Conservation (phyloP, 2,888 invertebrate species). For the Abrostola triplasia region DNA sequence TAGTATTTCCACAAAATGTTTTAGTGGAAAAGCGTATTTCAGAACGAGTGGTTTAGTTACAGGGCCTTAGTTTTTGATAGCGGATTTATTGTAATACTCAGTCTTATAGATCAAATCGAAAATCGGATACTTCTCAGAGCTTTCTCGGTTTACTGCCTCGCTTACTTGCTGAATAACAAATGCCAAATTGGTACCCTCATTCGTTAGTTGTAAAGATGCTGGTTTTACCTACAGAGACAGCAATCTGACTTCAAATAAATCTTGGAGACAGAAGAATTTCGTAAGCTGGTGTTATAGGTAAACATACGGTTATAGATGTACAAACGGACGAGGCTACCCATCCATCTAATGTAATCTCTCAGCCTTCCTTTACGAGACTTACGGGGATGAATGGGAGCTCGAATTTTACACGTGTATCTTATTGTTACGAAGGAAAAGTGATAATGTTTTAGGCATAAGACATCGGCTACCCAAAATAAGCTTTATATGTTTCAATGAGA, state of each 20-base stretch:
- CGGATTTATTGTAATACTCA: not conserved
- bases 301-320: conserved; percentile 1
- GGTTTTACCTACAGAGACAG: not conserved
- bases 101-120: conserved; percentile 3
- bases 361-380: conserved; percentile 7
- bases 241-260: conserved; percentile 2
- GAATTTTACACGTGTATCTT: not conserved
- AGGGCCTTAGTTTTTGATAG: not conserved
- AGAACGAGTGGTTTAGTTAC: not conserved
- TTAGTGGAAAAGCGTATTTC: not conserved
- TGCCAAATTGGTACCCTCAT: not conserved
- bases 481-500: no score
- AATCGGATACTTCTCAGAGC: not conserved
- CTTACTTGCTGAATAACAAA: conserved; percentile 1
- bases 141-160: not conserved
- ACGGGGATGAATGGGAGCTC: not conserved
- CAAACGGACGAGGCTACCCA: conserved; percentile 3
- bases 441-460: not conserved
- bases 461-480: no score
- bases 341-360: conserved; percentile 9
- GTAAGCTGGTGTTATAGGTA: conserved; percentile 2
- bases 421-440: conserved; percentile 2
- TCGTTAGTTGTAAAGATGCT: not conserved
- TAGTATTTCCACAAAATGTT: not conserved
- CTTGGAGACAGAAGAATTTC: conserved; percentile 2